Evolutionary conservation across 2,113 vertebrate species (phyloP).

Genomic region (Pseudopipra pipra): DNA sequence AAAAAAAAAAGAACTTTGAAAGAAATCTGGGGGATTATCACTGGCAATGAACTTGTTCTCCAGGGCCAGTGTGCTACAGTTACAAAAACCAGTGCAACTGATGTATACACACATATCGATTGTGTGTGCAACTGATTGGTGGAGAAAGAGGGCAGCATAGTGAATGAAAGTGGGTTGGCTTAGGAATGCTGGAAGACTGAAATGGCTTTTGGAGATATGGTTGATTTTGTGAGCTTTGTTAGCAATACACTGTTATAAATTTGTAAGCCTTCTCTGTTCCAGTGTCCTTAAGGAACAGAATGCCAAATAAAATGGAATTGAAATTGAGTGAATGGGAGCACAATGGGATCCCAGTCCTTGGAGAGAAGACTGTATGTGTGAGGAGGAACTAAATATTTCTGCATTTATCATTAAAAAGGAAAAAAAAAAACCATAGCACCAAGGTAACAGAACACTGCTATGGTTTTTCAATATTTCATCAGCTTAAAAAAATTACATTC

Average conservation of each 20-base stretch:
- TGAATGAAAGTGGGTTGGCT: not conserved
- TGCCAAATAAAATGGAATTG: not conserved
- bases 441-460: not conserved
- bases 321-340: not conserved
- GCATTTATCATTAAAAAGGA: not conserved
- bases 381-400: not conserved
- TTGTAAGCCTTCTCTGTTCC: not conserved
- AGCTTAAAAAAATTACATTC: not conserved
- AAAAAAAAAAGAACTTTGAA: not conserved
- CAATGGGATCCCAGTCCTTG: not conserved
- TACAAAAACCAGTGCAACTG: not conserved
- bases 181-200: not conserved
- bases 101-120: not conserved
- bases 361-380: not conserved
- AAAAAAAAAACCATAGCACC: not conserved
- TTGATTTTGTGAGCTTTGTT: not conserved
- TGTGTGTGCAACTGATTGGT: not conserved
- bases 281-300: not conserved
- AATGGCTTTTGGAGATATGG: not conserved
- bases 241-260: not conserved
- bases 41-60: not conserved
- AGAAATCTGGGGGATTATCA: not conserved
- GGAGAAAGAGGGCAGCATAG: not conserved
- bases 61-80: not conserved
- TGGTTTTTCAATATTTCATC: not conserved